Conservation (phyloP, 2,113 vertebrate species). For the Trogon surrucura region DNA sequence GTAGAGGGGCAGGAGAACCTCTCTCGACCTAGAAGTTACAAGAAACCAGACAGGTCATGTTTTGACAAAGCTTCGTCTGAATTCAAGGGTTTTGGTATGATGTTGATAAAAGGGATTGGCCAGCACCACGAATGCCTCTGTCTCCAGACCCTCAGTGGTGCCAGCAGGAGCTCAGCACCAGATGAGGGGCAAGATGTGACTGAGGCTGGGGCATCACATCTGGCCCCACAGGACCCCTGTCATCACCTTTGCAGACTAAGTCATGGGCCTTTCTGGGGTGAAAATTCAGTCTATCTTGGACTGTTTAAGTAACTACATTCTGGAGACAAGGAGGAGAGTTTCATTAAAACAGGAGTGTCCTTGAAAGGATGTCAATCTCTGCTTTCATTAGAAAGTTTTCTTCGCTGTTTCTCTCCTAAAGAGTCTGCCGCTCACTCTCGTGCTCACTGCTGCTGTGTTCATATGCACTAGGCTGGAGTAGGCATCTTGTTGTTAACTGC, state of each 20-base stretch:
- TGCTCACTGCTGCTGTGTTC: neutral
- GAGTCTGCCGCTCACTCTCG: neutral
- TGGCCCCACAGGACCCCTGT: neutral
- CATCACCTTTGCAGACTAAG: neutral
- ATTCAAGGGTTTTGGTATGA: neutral
- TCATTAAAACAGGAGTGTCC: neutral
- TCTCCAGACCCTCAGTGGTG: accelerated
- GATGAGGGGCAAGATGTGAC: neutral
- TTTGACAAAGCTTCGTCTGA: conserved; percentile 43
- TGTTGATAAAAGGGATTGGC: neutral
- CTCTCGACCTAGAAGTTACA: neutral
- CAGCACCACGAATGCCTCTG: neutral
- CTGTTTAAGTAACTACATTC: neutral
- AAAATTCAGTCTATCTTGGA: neutral
- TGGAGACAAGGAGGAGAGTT: neutral
- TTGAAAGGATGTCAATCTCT: neutral
- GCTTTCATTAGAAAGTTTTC: neutral
- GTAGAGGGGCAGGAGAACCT: too few relatives aligned
- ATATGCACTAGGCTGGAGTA: neutral
- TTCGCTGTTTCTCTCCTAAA: neutral
- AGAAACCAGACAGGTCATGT: conserved; percentile 5
- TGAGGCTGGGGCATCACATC: neutral
- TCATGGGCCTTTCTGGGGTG: neutral
- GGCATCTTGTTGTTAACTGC: neutral
- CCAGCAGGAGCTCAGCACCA: neutral